Evolutionary conservation across 2,888 invertebrate genomes (phyloP).

Genomic region (Troides oblongomaculatus): DNA sequence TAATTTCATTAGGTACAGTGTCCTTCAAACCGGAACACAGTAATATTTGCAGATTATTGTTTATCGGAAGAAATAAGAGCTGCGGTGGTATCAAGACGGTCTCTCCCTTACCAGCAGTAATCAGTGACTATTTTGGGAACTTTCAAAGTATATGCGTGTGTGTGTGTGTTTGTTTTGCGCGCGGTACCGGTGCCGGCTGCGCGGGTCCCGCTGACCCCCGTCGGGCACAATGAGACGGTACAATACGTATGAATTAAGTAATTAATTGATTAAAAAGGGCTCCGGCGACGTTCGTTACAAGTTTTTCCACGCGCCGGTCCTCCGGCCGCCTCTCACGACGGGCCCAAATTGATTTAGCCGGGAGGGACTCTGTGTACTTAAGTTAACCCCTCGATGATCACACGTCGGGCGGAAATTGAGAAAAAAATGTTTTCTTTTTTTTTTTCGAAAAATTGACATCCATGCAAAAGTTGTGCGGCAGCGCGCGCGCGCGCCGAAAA

Average conservation of each 20-base stretch:
- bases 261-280: slow-evolving; percentile 76
- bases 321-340: slow-evolving; percentile 31
- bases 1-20: no score
- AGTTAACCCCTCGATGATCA: slow-evolving; percentile 41
- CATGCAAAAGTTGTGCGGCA: slow-evolving; percentile 12
- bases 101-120: no score
- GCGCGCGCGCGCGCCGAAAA: slow-evolving; percentile 18
- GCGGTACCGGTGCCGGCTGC: no score
- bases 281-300: slow-evolving; percentile 67
- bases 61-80: no score
- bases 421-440: slow-evolving; percentile 19
- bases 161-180: no score
- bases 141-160: no score
- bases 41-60: no score
- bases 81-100: no score
- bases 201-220: not conserved
- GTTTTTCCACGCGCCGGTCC: slow-evolving; percentile 59
- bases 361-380: slow-evolving; percentile 47
- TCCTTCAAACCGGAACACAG: no score
- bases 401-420: slow-evolving; percentile 34
- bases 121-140: no score
- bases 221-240: slow-evolving; percentile 43
- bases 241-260: slow-evolving; percentile 65
- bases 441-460: slow-evolving; percentile 27
- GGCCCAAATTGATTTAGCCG: slow-evolving; percentile 70